Conservation (phyloP, 2,797 vertebrate genomes). For the Sebastes taczanowskii region DNA sequence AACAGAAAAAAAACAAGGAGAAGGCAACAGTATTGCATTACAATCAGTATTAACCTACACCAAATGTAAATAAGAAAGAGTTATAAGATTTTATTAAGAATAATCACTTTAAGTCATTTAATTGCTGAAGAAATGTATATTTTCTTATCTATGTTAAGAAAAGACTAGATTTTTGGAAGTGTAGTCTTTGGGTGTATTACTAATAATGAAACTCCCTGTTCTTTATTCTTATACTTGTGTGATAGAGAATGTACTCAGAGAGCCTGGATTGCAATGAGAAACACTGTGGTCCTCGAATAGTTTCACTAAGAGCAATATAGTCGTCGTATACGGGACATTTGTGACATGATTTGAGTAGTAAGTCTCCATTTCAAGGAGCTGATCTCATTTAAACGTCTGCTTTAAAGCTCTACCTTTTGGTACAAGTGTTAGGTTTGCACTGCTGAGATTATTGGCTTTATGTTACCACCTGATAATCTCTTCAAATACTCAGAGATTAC, state of each 20-base stretch:
- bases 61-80: constrained; percentile 80
- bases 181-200: constrained; percentile 69
- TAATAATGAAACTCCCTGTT: constrained; percentile 60
- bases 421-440: constrained; percentile 64
- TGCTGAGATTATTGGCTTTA: constrained; percentile 60
- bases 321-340: constrained; percentile 45
- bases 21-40: constrained; percentile 75
- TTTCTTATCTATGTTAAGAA: constrained; percentile 78
- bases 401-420: constrained; percentile 60
- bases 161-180: constrained; percentile 69
- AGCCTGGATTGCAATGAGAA: constrained; percentile 73
- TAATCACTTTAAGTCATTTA: constrained; percentile 61
- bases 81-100: constrained; percentile 74
- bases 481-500: constrained; percentile 58
- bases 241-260: constrained; percentile 78
- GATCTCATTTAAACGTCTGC: constrained; percentile 54
- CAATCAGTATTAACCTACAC: constrained; percentile 79
- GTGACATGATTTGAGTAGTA: constrained; percentile 52
- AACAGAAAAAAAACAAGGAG: constrained; percentile 43
- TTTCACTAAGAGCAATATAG: constrained; percentile 80
- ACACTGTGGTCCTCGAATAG: constrained; percentile 81
- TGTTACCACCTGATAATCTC: constrained; percentile 57
- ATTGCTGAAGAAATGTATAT: constrained; percentile 77
- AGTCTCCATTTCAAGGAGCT: constrained; percentile 54
- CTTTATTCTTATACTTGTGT: constrained; percentile 78